Percentiles rank a stretch among this genome's conserved stretches.
phyloP scores from a whole-genome alignment of 2,113 vertebrate species.

The Thunnus maccoyii region DNA sequence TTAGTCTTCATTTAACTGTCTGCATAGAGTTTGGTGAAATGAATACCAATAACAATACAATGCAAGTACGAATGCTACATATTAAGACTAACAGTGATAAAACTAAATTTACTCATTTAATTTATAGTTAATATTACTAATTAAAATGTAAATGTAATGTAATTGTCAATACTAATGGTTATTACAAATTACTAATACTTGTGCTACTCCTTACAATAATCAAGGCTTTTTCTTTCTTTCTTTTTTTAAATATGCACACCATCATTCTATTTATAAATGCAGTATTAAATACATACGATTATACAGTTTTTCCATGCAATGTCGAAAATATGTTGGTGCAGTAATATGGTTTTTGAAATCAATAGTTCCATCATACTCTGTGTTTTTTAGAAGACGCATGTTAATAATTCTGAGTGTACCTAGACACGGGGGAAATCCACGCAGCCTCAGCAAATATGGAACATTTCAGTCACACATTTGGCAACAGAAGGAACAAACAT shows the following conservation, averaged over 20 bases:
- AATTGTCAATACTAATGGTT: not conserved
- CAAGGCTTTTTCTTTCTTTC: not conserved
- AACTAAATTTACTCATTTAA: not conserved
- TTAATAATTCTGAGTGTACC: constrained; percentile 17
- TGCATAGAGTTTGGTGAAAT: constrained; percentile 9
- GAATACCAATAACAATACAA: not conserved
- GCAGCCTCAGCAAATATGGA: constrained; percentile 62
- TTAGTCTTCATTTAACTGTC: constrained; percentile 23
- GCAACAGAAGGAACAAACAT: constrained; percentile 38
- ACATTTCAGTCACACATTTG: constrained; percentile 62
- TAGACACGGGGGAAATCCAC: not conserved
- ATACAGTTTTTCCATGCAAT: not conserved
- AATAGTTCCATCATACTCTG: not conserved
- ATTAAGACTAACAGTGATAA: not conserved
- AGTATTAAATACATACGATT: not conserved
- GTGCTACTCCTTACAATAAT: not conserved
- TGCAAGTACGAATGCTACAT: not conserved
- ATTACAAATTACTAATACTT: not conserved
- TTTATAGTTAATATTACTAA: not conserved
- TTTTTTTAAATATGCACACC: not conserved
- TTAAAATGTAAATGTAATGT: too few relatives aligned
- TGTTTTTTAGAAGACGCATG: not conserved
- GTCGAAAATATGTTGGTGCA: not conserved
- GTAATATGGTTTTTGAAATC: not conserved
- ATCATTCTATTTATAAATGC: not conserved